phyloP scores from a whole-genome alignment of 2,113 vertebrate species.

The western clawed frog (Xenopus tropicalis) region UCB_Xtro_10.0 CM004447.2:80877501-80878000 shows the following conservation, averaged over 20 bases:
- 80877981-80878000: conserved; percentile 38
- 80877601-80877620: neutral
- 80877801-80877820: conserved; percentile 89
- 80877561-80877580: conserved; percentile 8
- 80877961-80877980: conserved; percentile 46
- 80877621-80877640: conserved; percentile 51
- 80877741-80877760: conserved; percentile 72
- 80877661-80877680: conserved; percentile 52
- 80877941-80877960: conserved; percentile 50
- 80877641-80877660: conserved; percentile 41
- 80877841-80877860: conserved; percentile 77
- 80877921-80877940: conserved; percentile 60
- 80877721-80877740: conserved; percentile 55
- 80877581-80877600: neutral
- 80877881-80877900: conserved; percentile 60
- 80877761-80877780: conserved; percentile 83
- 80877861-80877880: conserved; percentile 64
- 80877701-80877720: conserved; percentile 54
- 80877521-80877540: too few relatives aligned
- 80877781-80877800: conserved; percentile 70
- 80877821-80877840: conserved; percentile 78
- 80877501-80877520: too few relatives aligned
- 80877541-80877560: neutral
- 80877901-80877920: conserved; percentile 64
- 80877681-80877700: conserved; percentile 51